A percentile compares a stretch with the other conserved stretches of the same genome.
Evolutionary conservation across 1,140 invertebrate genomes (phyloP).

Genomic region (Acromyrmex echinatior): DNA sequence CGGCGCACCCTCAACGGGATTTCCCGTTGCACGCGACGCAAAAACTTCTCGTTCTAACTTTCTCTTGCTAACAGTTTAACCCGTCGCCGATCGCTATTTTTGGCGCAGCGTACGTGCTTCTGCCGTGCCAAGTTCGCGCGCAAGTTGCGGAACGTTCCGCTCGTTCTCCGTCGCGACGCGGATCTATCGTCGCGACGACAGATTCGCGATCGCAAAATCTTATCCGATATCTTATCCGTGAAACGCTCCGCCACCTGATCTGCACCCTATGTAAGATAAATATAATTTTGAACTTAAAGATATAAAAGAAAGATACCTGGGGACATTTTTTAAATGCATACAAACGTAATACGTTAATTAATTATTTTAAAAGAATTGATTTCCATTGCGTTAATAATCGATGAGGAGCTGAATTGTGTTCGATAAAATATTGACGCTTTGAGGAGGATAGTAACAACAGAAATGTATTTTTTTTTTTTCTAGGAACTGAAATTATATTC

Average conservation of each 20-base stretch:
- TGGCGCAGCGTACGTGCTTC: slow-evolving; percentile 59
- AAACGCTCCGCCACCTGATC: neutral
- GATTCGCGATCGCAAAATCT: slow-evolving; percentile 1
- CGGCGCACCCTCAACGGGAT: slow-evolving; percentile 58
- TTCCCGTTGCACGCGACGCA: slow-evolving; percentile 68
- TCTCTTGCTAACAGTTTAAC: slow-evolving; percentile 55
- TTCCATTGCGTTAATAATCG: neutral
- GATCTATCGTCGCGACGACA: neutral
- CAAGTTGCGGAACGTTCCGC: slow-evolving; percentile 32
- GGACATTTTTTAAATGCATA: neutral
- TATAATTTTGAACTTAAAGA: neutral
- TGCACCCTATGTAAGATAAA: neutral
- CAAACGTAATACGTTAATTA: neutral
- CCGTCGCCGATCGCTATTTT: slow-evolving; percentile 69
- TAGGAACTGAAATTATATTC: neutral
- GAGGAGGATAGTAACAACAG: neutral
- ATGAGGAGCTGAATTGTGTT: no score
- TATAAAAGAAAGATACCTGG: neutral
- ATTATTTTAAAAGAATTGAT: neutral
- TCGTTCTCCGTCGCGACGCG: slow-evolving; percentile 27
- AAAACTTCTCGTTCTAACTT: slow-evolving; percentile 63
- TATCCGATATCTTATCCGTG: neutral
- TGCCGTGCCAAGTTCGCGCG: slow-evolving; percentile 49
- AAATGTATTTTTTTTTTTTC: neutral
- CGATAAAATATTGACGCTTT: neutral